Evolutionary conservation across 1,140 invertebrate species (phyloP), one percentile per base, ranked within the genome.

Genomic region (Drosophila melanica): DNA sequence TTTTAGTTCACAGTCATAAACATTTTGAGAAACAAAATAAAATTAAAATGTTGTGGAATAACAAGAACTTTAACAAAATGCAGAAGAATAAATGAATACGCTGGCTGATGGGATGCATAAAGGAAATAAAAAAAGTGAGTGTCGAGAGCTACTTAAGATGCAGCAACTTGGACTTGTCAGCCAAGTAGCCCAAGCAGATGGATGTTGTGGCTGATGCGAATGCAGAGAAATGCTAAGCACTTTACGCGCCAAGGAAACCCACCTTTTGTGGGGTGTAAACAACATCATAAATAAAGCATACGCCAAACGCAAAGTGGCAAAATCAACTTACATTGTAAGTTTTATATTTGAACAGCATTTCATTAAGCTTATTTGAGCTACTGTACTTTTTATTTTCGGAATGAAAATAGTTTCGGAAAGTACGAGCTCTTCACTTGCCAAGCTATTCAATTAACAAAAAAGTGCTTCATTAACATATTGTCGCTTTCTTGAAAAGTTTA

Each of bases 21-120:
- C 67, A 79, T 76, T 72, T 75, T 59, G 45, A 42, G 57, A 44
- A 74, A 76, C 73, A 76, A 71, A 79, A 79, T 73, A 62, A 72
- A 79, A 79, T 79, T 79, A 79, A 79, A 79, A 79, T 76, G 67
- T 79, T 79, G 76, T 76, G 62, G 41, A 71, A 54, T 63, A 79
- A 63, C 50, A 57, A 35, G 51, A 44, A 78, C 47, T 37, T 69
- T 75, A 23, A 50, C 9, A 12, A 14, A 23, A 11, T 50, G 23
- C 7, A 58, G 42, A 66, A 33, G 48, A 41, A 50, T 54, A 27
- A 57, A 37, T n/a, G 23, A 42, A 58, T 57, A 37, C 20, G 6
- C 6, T 33, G 33, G 7, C 7, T 42, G 16, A 62, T 14, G 14
- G 35, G 54, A 62, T 45, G 23, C 2, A 33, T 12, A 35, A 48